Percentiles rank a stretch among this genome's conserved stretches.
phyloP scores from a whole-genome alignment of 2,888 invertebrate genomes.

The Tipula helvola region DNA sequence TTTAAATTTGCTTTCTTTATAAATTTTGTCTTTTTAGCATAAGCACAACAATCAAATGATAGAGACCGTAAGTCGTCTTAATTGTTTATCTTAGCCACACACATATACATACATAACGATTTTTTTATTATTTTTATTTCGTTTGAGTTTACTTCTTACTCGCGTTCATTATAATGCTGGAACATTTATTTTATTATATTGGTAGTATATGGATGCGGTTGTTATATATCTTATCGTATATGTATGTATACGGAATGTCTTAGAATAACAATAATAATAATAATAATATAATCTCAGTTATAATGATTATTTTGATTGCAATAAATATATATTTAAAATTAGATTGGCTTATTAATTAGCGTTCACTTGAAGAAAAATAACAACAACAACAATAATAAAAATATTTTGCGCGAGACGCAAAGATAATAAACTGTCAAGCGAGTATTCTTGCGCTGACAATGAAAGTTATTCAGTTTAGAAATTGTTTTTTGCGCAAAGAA shows the following conservation, averaged over 20 bases:
- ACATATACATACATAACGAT: neutral
- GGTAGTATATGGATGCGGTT: neutral
- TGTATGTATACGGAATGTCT: neutral
- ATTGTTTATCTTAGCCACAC: neutral
- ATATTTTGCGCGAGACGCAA: neutral
- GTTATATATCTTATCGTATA: neutral
- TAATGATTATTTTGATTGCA: neutral
- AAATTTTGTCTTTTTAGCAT: neutral
- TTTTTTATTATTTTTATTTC: neutral
- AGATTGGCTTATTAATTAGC: neutral
- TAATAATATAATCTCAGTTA: neutral
- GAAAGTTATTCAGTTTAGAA: neutral
- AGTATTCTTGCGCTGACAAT: neutral
- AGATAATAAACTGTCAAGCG: slow-evolving; percentile 4
- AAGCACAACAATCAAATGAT: neutral
- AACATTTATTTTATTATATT: neutral
- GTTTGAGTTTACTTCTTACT: neutral
- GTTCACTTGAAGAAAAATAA: neutral
- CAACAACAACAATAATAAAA: neutral
- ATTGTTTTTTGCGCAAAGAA: neutral
- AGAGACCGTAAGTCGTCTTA: neutral
- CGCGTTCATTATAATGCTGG: neutral
- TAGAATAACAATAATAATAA: neutral
- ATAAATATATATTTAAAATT: neutral
- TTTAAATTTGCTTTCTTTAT: neutral